Percentiles rank a stretch among this genome's conserved stretches.
Conservation (phyloP, 2,888 invertebrate species). For the Pegoplata infirma region DNA sequence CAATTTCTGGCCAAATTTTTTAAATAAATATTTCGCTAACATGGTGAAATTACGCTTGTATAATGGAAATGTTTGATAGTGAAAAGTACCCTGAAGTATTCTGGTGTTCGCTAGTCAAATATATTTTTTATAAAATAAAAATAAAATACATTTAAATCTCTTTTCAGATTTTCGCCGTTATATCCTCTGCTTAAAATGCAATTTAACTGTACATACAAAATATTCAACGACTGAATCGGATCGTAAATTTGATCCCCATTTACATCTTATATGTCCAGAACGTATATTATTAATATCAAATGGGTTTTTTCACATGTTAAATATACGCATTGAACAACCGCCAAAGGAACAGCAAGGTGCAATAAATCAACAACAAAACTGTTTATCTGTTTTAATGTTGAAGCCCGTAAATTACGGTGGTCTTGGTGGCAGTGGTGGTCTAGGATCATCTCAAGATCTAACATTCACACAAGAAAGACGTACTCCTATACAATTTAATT, state of each 20-base stretch:
- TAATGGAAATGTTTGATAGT: too few species aligned
- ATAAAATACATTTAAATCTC: too few species aligned
- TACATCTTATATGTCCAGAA: slow-evolving; percentile 84
- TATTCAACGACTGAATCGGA: slow-evolving; percentile 93
- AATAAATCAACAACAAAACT: slow-evolving; percentile 43
- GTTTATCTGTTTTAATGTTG: slow-evolving; percentile 29
- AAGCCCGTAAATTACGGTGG: slow-evolving; percentile 25
- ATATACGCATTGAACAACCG: slow-evolving; percentile 80
- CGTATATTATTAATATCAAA: slow-evolving; percentile 91
- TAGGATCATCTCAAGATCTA: slow-evolving; percentile 36
- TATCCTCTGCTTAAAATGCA: slow-evolving; percentile 90
- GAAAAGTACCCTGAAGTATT: too few species aligned
- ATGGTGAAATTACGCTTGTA: too few species aligned
- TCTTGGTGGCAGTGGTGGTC: not conserved
- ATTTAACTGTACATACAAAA: slow-evolving; percentile 94
- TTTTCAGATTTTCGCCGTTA: slow-evolving; percentile 81
- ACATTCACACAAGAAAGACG: slow-evolving; percentile 62
- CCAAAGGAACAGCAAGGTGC: slow-evolving; percentile 50
- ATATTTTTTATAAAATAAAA: too few species aligned
- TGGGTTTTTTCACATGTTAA: slow-evolving; percentile 88
- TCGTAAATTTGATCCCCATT: slow-evolving; percentile 85
- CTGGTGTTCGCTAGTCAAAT: too few species aligned
- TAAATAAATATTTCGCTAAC: too few species aligned
- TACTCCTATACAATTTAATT: slow-evolving; percentile 45
- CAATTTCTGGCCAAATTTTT: too few species aligned